Evolutionary conservation across 2,797 vertebrate species (phyloP), one percentile per base, ranked within the genome.

Genomic region (Fringilla coelebs): DNA sequence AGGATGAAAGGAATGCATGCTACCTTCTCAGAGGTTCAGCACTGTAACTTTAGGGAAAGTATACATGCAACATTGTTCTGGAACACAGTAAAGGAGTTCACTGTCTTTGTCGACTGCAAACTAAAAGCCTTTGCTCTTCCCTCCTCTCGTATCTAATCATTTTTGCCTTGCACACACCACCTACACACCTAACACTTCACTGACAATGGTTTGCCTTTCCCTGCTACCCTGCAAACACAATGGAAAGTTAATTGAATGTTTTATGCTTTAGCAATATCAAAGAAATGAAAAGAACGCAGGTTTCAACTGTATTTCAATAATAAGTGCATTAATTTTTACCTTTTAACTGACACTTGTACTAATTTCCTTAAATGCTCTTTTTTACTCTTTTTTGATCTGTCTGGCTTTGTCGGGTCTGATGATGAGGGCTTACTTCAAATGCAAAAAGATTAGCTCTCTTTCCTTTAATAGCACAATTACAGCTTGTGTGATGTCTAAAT

Each of bases 321-420:
- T 97, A 98, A 98, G 96, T 97, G 97, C 98, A 97, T 98, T 98
- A 98, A 98, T 98, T 98, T 98, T 98, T 98, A 98, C 97, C 97
- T 98, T 98, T 98, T 98, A 98, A 96, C 97, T 98, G 97, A 98
- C 98, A 98, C 98, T 98, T 98, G 98, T 97, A 97, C 97, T 98
- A 98, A 98, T 98, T 98, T 98, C 97, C 97, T 98, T 98, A 98
- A 98, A 98, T 97, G 98, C 97, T 97, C 97, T 97, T 97, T 97
- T 96, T 95, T 96, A 93, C 93, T 97, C 97, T 96, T 98, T 98
- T 98, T 98, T 98, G 97, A 98, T 98, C 98, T 98, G 98, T 98
- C 97, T 98, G 93, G 96, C 97, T 97, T 98, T 97, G 98, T 98
- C 96, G 95, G 95, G 98, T 98, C 97, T 98, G 97, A 94, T 95